phyloP scores from a whole-genome alignment of 64 coral and sea anemone species.

The Orbicella faveolata region DNA sequence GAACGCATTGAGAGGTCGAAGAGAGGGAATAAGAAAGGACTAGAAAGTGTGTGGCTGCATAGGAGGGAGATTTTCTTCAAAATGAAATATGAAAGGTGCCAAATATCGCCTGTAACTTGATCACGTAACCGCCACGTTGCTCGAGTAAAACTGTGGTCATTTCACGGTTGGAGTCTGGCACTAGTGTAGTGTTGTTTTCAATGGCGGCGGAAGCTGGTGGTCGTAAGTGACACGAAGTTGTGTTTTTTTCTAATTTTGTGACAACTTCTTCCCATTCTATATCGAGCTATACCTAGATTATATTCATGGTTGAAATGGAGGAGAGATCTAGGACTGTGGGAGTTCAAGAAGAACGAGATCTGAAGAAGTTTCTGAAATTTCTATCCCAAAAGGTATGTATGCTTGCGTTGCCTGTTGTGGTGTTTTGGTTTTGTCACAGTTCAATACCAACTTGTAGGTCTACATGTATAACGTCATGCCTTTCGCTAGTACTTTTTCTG shows the following conservation, averaged over 20 bases:
- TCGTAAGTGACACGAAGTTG: not conserved
- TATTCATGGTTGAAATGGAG: constrained; percentile 59
- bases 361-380: constrained; percentile 96
- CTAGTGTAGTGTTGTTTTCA: constrained; percentile 16
- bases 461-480: not conserved
- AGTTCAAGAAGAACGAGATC: constrained; percentile 81
- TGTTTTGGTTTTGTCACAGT: not conserved
- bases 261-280: not conserved
- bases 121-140: not conserved
- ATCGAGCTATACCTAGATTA: not conserved
- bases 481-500: not conserved
- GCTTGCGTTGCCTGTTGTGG: not conserved
- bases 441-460: not conserved
- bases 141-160: not conserved
- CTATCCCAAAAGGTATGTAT: constrained; percentile 81
- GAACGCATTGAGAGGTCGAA: too few species aligned
- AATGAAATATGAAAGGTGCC: too few species aligned
- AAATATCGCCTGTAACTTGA: too few species aligned
- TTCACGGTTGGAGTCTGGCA: constrained; percentile 14
- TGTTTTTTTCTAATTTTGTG: not conserved
- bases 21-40: too few species aligned
- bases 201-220: constrained; percentile 11
- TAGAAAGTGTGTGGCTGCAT: too few species aligned
- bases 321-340: constrained; percentile 18
- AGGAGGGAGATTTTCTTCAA: too few species aligned